phyloP scores from a whole-genome alignment of 2,113 vertebrate genomes.

The Engystomops pustulosus region DNA sequence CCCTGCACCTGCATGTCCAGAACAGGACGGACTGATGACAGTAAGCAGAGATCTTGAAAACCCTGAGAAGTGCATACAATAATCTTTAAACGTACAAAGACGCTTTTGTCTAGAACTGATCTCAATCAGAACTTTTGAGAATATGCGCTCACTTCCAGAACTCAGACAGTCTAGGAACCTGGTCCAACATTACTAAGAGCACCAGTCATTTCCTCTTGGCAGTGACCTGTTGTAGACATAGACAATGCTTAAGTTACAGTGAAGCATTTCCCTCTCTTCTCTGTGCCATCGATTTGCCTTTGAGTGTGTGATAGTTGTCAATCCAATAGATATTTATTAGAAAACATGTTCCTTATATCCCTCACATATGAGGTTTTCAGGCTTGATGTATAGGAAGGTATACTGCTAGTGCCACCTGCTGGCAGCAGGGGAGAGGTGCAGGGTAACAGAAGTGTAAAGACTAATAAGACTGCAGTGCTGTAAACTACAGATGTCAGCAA shows the following conservation, averaged over 20 bases:
- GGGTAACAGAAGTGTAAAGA: neutral
- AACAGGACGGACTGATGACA: neutral
- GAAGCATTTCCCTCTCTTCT: neutral
- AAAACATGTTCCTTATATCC: neutral
- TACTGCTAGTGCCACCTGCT: conserved; percentile 16
- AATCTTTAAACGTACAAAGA: too few species aligned
- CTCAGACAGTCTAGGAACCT: conserved; percentile 32
- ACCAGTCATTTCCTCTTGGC: conserved; percentile 56
- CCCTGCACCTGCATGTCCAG: too few species aligned
- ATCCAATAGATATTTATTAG: neutral
- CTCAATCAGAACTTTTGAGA: too few species aligned
- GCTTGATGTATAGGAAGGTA: neutral
- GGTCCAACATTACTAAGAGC: conserved; percentile 43
- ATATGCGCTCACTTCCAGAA: conserved; percentile 8
- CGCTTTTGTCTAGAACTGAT: too few species aligned
- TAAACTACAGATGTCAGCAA: neutral
- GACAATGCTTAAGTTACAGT: conserved; percentile 20
- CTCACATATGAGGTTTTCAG: neutral
- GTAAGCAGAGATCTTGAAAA: neutral
- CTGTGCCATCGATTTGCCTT: neutral
- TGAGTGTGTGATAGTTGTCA: neutral
- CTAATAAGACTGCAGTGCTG: conserved; percentile 5
- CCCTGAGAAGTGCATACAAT: too few species aligned
- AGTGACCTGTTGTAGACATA: conserved; percentile 10
- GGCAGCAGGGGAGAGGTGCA: neutral